These are phyloP conservation scores for Paedocypris micromegethes DNA, from an alignment of 2,797 vertebrate genomes.

Conservation along the genomic window DNA sequence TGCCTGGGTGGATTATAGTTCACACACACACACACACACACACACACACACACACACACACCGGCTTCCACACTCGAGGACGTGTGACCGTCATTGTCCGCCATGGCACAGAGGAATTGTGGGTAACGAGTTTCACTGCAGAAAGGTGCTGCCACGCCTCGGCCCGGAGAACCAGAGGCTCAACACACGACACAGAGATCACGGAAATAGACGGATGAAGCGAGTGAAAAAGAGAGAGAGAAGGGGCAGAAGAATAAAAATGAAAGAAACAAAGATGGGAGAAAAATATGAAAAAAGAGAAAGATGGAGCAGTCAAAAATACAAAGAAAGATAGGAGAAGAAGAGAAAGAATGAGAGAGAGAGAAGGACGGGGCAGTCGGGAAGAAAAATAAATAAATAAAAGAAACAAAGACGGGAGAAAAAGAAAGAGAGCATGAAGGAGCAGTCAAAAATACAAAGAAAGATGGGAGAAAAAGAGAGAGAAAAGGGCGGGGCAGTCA, in stretches of 20 bases:
- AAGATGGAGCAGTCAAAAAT: too few relatives aligned
- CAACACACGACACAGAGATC: background rate
- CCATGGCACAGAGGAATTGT: conserved; percentile 53
- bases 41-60: conserved; percentile 11
- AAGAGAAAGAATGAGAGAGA: too few relatives aligned
- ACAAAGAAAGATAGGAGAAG: too few relatives aligned
- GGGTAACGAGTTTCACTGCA: conserved; percentile 57
- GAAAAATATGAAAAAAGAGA: too few relatives aligned
- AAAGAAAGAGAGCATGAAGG: too few relatives aligned
- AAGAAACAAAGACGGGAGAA: too few relatives aligned
- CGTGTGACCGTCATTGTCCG: conserved; percentile 34
- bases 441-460: too few relatives aligned
- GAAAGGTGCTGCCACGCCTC: conserved; percentile 3
- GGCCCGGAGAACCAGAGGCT: too few relatives aligned
- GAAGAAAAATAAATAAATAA: too few relatives aligned
- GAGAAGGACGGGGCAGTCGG: too few relatives aligned
- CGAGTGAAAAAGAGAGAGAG: background rate
- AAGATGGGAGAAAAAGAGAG: too few relatives aligned
- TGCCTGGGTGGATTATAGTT: conserved; percentile 15
- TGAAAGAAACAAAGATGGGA: conserved; percentile 10
- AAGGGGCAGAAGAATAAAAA: conserved; percentile 6
- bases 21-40: conserved; percentile 6
- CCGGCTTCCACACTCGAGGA: conserved; percentile 44
- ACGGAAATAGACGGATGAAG: background rate
- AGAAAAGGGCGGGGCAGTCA: too few relatives aligned